Evolutionary conservation across 2,888 invertebrate genomes (phyloP), one percentile per base, ranked within the genome.

Genomic region (Pomacea canaliculata): DNA sequence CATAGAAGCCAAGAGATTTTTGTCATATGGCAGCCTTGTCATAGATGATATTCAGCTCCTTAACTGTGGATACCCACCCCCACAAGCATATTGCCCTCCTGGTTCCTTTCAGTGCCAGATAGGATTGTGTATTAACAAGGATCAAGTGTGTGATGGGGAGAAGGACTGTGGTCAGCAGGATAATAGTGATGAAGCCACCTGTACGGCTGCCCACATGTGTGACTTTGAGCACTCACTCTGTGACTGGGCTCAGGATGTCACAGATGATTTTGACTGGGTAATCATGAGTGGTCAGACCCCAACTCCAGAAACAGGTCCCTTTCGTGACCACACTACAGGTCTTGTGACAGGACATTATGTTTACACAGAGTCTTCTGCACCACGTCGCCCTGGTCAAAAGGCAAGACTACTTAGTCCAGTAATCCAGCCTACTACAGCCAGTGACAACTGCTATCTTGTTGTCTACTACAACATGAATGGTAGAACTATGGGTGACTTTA

Each of bases 391-490:
- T 19, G 88, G 87, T 9, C 87, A 89, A 68, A 83, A 81, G 70
- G 88, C 88, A 9, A 73, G 86, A 70, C 80, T 94, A 7, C 59
- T 85, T 9, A 86, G 86, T 75, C 83, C 85, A 4, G 82, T 85
- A 13, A 80, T 80, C 70, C 77, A 79, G 27, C 78, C 83, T 51
- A 80, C 81, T 10, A 66, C 80, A 65, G 66, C 79, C 12, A 76
- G 79, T n/a, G 83, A 82, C 51, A 75, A 70, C 27, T 89, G 88
- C 71, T 80, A 82, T 76, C 80, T 89, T 79, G 80, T 85, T 76
- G 85, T 89, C 75, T 89, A 85, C 81, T 89, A 88, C 78, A 83
- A 89, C 77, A 87, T 89, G 87, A 86, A 81, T 81, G 89, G 89
- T 12, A 49, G 66, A n/a, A 82, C 85, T 71, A 83, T 88, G 62